Evolutionary conservation across 1,140 invertebrate genomes (phyloP), one percentile per base, ranked within the genome.

Genomic region (Aphidius ervi): DNA sequence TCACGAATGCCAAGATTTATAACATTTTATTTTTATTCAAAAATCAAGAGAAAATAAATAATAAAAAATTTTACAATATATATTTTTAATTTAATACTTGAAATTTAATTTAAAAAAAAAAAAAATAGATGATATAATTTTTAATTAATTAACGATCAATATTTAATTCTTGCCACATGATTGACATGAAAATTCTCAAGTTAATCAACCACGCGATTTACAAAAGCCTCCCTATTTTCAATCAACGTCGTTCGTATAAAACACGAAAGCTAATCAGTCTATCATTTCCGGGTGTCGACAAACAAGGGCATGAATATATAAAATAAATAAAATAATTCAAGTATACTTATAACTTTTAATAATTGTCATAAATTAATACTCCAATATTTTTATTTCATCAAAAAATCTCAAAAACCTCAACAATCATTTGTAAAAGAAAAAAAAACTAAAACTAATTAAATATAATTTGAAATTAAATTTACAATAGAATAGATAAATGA

Each of bases 261-360:
- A 48, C 56, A 49, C 65, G 64, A 70, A 71, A 72, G 65, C 64
- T 65, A 70, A 74, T 72, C 66, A 68, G 50, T 63, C 5, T 55
- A 60, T 46, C 62, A 64, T 61, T 71, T 71, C 62, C 67, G 65
- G 59, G 16, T 23, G 46, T 42, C 45, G 31, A 46, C n/a, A 9
- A 42, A 50, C 31, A 10, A 10, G 5, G 10, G 42, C 31, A 57
- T 7, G 52, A 3, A 43, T 4, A 41, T 5, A 54, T 40, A 45
- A 59, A 52, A 59, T 52, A 46, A 49, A 49, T 41, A 52, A 50
- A 16, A 16, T 16, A 16, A 16, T 16, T 16, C 16, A 16, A 16
- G 16, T 16, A 16, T 16, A 16, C 16, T 16, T 16, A 16, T 16
- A 16, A 16, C 16, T 16, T 16, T 16, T 16, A 1, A 16, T 16